Conservation (phyloP, 64 coral and sea anemone genomes). For the Exaiptasia diaphana region DNA sequence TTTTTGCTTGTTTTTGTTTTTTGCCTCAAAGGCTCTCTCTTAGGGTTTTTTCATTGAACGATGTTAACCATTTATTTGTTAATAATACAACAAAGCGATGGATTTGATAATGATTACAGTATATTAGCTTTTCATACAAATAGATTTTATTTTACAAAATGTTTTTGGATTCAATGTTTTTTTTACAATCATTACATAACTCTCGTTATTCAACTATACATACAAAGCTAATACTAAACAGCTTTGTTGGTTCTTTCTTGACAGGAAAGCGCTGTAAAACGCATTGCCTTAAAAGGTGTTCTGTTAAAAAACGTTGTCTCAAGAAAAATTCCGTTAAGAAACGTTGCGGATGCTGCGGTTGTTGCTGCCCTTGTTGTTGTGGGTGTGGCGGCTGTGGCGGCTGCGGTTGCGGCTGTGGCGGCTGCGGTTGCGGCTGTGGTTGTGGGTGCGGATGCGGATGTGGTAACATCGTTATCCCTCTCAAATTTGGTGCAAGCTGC, state of each 20-base stretch:
- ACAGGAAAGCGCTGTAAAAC: too few species aligned
- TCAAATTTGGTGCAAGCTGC: conserved; percentile 67
- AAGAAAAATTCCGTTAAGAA: neutral
- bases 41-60: too few species aligned
- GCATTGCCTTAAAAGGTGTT: conserved; percentile 6
- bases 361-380: conserved; percentile 44
- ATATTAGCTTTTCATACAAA: too few species aligned
- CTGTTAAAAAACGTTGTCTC: neutral
- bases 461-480: conserved; percentile 24
- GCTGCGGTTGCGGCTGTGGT: conserved; percentile 26
- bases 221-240: too few species aligned
- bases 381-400: conserved; percentile 50
- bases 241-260: too few species aligned
- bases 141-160: too few species aligned
- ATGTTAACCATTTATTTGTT: too few species aligned
- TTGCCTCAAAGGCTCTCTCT: too few species aligned
- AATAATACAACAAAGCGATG: too few species aligned
- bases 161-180: neutral
- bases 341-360: conserved; percentile 12
- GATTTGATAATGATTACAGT: too few species aligned
- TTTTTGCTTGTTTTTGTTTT: too few species aligned
- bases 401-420: neutral
- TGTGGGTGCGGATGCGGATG: conserved; percentile 28
- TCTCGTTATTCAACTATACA: neutral
- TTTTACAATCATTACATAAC: neutral